These are phyloP conservation scores for Etheostoma perlongum DNA, from an alignment of 2,797 vertebrate genomes.

Conservation along the genomic window DNA sequence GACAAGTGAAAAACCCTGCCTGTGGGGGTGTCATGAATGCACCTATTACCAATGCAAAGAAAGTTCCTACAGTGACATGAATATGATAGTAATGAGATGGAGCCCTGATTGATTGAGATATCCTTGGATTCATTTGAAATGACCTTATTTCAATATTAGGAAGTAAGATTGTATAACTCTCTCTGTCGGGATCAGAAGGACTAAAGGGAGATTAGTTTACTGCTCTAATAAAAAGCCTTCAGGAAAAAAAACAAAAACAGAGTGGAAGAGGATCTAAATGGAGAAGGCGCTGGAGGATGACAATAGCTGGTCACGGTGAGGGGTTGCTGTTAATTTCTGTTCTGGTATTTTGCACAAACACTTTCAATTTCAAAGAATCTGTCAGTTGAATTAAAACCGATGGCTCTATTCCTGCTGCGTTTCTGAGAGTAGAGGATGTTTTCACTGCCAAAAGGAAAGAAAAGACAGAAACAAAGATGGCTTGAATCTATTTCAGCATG, in stretches of 20 bases:
- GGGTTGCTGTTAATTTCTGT: constrained; percentile 16
- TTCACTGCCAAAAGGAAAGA: constrained; percentile 31
- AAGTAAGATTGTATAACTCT: constrained; percentile 20
- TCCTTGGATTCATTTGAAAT: constrained; percentile 7
- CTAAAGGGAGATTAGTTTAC: constrained; percentile 37
- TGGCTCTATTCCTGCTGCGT: constrained; percentile 10
- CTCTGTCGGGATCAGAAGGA: constrained; percentile 30
- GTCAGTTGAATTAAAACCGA: neutral
- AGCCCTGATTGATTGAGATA: neutral
- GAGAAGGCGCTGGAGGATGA: neutral
- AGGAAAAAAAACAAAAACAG: neutral
- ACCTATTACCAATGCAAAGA: constrained; percentile 50
- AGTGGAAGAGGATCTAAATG: neutral
- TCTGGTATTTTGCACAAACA: constrained; percentile 19
- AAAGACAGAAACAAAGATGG: constrained; percentile 54
- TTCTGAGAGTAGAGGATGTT: constrained; percentile 15
- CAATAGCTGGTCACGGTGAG: neutral
- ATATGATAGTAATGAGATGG: constrained; percentile 15
- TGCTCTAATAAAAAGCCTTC: constrained; percentile 21
- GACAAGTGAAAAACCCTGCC: constrained; percentile 23
- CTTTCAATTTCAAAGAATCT: constrained; percentile 38
- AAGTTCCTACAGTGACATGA: constrained; percentile 14
- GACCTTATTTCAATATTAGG: constrained; percentile 14
- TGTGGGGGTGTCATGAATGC: constrained; percentile 25
- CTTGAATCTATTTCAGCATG: constrained; percentile 70